Evolutionary conservation across 2,888 invertebrate genomes (phyloP).

Genomic region (Malthinus seriepunctatus): DNA sequence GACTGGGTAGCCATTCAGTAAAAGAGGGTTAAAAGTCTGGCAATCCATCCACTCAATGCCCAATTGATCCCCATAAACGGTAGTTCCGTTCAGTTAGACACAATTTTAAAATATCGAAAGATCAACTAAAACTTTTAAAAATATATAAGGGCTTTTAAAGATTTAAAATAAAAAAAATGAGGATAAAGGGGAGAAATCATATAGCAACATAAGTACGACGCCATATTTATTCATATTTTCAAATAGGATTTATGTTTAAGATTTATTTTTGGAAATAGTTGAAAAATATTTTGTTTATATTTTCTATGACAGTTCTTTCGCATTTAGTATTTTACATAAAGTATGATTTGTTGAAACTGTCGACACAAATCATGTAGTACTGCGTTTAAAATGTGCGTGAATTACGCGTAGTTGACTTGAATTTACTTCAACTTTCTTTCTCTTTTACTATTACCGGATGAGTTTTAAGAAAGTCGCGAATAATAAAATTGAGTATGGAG

Average conservation of each 20-base stretch:
- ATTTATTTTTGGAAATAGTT: slow-evolving; percentile 19
- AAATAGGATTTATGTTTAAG: slow-evolving; percentile 21
- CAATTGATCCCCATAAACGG: slow-evolving; percentile 22
- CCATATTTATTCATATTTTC: slow-evolving; percentile 22
- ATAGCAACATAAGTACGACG: slow-evolving; percentile 7
- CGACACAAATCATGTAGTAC: slow-evolving; percentile 18
- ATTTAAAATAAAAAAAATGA: not conserved
- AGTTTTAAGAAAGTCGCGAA: not conserved
- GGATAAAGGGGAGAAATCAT: slow-evolving; percentile 9
- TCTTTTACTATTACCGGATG: not conserved
- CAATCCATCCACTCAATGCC: slow-evolving; percentile 17
- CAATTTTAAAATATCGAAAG: slow-evolving; percentile 18
- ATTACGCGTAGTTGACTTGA: slow-evolving; percentile 21
- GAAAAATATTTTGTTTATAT: slow-evolving; percentile 25
- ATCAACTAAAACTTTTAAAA: slow-evolving; percentile 18
- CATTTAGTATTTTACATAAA: slow-evolving; percentile 23
- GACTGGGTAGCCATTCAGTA: slow-evolving; percentile 6
- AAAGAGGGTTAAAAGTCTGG: slow-evolving; percentile 14
- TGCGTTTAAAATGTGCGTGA: slow-evolving; percentile 15
- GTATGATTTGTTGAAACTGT: slow-evolving; percentile 24
- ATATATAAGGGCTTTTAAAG: not conserved
- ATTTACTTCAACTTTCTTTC: not conserved
- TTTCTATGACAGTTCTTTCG: slow-evolving; percentile 25
- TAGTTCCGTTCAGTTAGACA: slow-evolving; percentile 17
- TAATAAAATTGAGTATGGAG: not conserved